phyloP scores from a whole-genome alignment of 2,888 invertebrate species.

The Bellardia bayeri region DNA sequence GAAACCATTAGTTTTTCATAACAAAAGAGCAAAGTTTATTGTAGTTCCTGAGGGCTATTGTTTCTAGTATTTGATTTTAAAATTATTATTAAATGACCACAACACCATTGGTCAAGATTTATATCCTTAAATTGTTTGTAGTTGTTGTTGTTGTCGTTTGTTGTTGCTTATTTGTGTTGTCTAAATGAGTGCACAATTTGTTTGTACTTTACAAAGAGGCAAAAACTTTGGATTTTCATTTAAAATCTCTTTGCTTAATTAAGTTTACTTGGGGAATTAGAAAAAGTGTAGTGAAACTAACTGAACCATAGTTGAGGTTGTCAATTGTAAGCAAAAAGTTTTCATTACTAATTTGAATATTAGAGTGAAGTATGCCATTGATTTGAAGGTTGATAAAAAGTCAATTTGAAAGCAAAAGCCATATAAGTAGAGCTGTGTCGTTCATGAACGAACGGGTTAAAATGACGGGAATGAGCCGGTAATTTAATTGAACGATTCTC shows the following conservation, averaged over 20 bases:
- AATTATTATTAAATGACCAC: constrained; percentile 71
- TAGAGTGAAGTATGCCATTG: constrained; percentile 33
- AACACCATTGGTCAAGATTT: constrained; percentile 70
- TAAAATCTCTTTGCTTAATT: constrained; percentile 69
- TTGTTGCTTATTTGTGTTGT: constrained; percentile 12
- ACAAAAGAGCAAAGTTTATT: constrained; percentile 3
- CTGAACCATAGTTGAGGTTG: constrained; percentile 1
- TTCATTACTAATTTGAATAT: constrained; percentile 34
- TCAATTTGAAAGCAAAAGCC: too few species aligned
- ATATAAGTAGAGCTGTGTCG: too few species aligned
- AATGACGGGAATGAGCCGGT: too few species aligned
- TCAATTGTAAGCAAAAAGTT: constrained; percentile 43
- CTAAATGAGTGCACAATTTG: constrained; percentile 58
- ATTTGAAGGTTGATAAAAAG: background rate
- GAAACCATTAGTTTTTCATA: constrained; percentile 50
- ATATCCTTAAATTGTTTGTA: constrained; percentile 64
- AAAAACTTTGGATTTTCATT: constrained; percentile 28
- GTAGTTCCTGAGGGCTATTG: constrained; percentile 1
- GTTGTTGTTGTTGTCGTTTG: constrained; percentile 4
- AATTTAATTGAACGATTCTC: too few species aligned
- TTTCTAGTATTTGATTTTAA: constrained; percentile 37
- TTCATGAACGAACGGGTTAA: too few species aligned
- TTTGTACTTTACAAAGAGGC: background rate
- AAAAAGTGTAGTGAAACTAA: background rate
- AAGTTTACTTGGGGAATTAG: constrained; percentile 41